Evolutionary conservation across 2,888 invertebrate genomes (phyloP).

Genomic region (Aphidoletes aphidimyza): DNA sequence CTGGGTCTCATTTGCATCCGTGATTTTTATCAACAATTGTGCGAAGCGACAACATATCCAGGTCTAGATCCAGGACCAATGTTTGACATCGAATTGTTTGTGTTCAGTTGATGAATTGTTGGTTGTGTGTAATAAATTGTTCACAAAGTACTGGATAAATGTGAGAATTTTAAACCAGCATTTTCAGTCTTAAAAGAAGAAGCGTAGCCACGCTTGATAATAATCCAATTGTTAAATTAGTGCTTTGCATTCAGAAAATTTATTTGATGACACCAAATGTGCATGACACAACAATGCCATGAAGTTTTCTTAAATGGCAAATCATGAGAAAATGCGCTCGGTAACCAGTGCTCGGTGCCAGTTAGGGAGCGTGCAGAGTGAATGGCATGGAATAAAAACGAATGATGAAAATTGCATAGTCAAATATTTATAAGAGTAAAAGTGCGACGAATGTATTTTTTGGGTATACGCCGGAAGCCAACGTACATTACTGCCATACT

Average conservation of each 20-base stretch:
- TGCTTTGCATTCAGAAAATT: not conserved
- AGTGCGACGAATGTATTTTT: not conserved
- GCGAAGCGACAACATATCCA: not conserved
- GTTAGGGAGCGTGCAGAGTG: too few species aligned
- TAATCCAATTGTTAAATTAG: slow-evolving; percentile 45
- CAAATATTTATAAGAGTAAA: slow-evolving; percentile 44
- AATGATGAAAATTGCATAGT: slow-evolving; percentile 12
- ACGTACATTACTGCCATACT: not conserved
- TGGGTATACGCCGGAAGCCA: not conserved
- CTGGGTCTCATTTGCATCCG: slow-evolving; percentile 5
- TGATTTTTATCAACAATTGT: not conserved
- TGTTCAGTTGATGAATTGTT: not conserved
- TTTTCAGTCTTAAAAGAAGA: not conserved
- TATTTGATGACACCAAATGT: slow-evolving; percentile 13
- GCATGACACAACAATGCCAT: not conserved
- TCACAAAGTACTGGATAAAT: not conserved
- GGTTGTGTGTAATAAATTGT: not conserved
- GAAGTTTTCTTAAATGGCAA: not conserved
- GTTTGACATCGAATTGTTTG: not conserved
- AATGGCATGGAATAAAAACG: too few species aligned
- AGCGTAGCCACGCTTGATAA: not conserved
- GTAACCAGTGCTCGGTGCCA: too few species aligned
- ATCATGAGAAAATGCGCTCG: too few species aligned
- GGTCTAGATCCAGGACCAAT: not conserved
- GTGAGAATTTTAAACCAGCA: not conserved